Evolutionary conservation across 2,888 invertebrate genomes (phyloP), one percentile per base, ranked within the genome.

Genomic region (Petrophora chlorosata): DNA sequence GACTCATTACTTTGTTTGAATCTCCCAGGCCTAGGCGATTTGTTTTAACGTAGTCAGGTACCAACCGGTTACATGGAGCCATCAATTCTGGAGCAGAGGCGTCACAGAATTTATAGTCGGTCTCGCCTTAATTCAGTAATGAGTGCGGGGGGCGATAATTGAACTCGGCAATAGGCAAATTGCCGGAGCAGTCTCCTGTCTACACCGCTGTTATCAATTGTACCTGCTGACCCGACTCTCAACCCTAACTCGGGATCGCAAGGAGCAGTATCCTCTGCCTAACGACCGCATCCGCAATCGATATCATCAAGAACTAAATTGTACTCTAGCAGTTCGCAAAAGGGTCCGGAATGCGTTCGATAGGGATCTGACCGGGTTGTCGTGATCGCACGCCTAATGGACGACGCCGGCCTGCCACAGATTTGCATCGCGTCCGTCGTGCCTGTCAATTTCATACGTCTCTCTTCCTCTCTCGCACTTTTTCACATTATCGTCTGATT

Each of bases 131-230:
- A 90, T 87, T 80, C 89, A 79, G 85, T 87, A 88, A 89, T 86
- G 78, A 85, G 85, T 79, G 87, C 86, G 82, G 88, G 85, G 90
- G 89, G 90, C 86, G 87, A 88, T 88, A 89, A 90, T 89, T 89
- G 85, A 79, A 79, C 79, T 76, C 85, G 70, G 78, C 87, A 89
- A 90, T 88, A 87, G 85, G 88, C 85, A 88, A 89, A 89, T 89
- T 89, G 90, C 78, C 76, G 75, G 72, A 69, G 76, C 67, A 67
- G 78, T 73, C 79, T 78, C 72, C 73, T 66, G 74, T 70, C 70
- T 68, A 69, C 67, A 71, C 70, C 73, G 67, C 72, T 63, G 70
- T 67, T 67, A 65, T 66, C 59, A 56, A 55, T 56, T 36, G 29
- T 26, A 28, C 46, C 29, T 30, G 38, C 29, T 48, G 52, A 59